Conservation (phyloP, 1,140 invertebrate species). For the Panonychus citri region DNA sequence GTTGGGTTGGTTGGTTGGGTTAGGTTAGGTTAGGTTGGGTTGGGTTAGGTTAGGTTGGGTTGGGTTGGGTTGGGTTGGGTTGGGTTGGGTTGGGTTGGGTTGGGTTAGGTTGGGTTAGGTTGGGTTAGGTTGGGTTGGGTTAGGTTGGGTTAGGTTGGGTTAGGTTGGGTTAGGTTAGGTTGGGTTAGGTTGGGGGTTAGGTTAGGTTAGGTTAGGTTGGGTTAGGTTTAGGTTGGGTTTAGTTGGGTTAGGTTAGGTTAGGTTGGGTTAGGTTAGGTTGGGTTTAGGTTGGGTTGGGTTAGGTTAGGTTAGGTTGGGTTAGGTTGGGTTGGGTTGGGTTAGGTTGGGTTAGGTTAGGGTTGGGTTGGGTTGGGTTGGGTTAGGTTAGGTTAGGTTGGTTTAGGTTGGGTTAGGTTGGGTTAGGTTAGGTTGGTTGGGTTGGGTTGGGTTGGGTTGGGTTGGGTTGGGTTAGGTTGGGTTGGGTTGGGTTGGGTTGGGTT, state of each 20-base stretch:
- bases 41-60: conserved; percentile 16
- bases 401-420: conserved; percentile 10
- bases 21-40: conserved; percentile 16
- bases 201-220: conserved; percentile 15
- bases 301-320: conserved; percentile 17
- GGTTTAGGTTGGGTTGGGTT: conserved; percentile 21
- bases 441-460: conserved; percentile 17
- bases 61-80: conserved; percentile 14
- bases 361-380: background rate
- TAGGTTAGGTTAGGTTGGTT: background rate
- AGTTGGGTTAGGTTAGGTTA: conserved; percentile 8
- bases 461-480: conserved; percentile 14
- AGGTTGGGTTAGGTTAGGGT: conserved; percentile 18
- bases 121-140: conserved; percentile 12
- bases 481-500: conserved; percentile 15
- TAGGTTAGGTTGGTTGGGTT: conserved; percentile 17
- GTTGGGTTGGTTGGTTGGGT: conserved; percentile 14
- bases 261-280: conserved; percentile 17
- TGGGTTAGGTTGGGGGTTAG: too few species aligned
- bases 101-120: conserved; percentile 14
- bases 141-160: conserved; percentile 1
- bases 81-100: conserved; percentile 15
- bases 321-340: conserved; percentile 19
- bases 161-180: background rate
- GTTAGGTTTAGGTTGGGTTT: conserved; percentile 14